Evolutionary conservation across 2,797 vertebrate genomes (phyloP).

Genomic region (Smutsia temminckii): DNA sequence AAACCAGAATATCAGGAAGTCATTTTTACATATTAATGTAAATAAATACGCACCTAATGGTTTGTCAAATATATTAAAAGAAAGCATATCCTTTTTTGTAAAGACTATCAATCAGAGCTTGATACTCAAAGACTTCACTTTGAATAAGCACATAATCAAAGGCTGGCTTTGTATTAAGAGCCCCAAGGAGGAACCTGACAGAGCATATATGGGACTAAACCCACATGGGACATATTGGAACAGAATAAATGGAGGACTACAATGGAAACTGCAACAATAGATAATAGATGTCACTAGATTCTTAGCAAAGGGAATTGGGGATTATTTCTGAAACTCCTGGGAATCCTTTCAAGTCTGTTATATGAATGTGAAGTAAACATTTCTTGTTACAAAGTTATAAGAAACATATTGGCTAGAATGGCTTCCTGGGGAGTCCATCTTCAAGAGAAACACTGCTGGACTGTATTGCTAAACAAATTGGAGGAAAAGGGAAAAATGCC

Average conservation of each 20-base stretch:
- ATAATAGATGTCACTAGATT: neutral
- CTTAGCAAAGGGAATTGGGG: neutral
- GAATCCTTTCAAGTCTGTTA: neutral
- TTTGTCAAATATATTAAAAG: neutral
- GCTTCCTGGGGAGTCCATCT: neutral
- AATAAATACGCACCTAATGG: neutral
- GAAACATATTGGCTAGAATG: neutral
- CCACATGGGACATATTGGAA: neutral
- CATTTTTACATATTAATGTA: neutral
- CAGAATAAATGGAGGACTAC: neutral
- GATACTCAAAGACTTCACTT: neutral
- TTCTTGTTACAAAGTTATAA: neutral
- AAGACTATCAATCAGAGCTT: neutral
- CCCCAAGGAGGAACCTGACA: neutral
- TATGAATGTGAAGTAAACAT: neutral
- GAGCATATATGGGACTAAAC: neutral
- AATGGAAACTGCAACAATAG: neutral
- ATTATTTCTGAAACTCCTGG: neutral
- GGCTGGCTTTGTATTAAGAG: neutral
- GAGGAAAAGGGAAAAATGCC: neutral
- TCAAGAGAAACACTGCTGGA: neutral
- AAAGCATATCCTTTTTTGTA: constrained; percentile 1
- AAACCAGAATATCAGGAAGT: neutral
- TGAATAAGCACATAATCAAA: neutral
- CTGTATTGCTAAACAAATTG: neutral